Conservation (phyloP, 2,113 vertebrate genomes). For the Cavia aperea region DNA sequence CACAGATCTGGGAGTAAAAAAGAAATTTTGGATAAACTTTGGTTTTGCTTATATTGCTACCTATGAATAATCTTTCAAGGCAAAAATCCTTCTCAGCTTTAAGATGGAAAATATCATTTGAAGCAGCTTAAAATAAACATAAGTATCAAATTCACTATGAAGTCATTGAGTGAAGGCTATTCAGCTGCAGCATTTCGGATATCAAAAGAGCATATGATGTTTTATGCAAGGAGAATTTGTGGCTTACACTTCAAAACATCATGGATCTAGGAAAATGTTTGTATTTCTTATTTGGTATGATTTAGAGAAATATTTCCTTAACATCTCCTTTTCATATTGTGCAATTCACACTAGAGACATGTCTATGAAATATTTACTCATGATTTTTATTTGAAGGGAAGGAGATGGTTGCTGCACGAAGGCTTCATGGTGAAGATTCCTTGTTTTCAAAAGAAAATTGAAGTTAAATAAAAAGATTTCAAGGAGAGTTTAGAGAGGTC, state of each 20-base stretch:
- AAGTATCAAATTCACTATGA: constrained; percentile 49
- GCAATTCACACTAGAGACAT: constrained; percentile 41
- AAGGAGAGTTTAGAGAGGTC: constrained; percentile 48
- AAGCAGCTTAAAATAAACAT: constrained; percentile 46
- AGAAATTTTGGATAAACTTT: constrained; percentile 54
- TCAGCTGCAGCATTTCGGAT: constrained; percentile 37
- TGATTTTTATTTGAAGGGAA: constrained; percentile 66
- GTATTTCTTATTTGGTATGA: constrained; percentile 63
- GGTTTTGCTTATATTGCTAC: constrained; percentile 60
- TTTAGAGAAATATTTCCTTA: constrained; percentile 65
- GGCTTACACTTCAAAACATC: constrained; percentile 63
- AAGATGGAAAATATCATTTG: constrained; percentile 58
- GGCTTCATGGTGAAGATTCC: constrained; percentile 16
- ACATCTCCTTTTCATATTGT: constrained; percentile 63
- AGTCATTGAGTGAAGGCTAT: constrained; percentile 48
- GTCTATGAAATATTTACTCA: constrained; percentile 61
- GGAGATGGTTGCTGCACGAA: constrained; percentile 46
- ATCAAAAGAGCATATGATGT: constrained; percentile 48
- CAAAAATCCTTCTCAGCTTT: constrained; percentile 58
- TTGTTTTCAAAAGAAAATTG: constrained; percentile 55
- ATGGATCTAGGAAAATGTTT: constrained; percentile 50
- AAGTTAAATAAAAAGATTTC: constrained; percentile 51
- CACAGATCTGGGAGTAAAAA: constrained; percentile 47
- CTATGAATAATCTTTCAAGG: constrained; percentile 67
- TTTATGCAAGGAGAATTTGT: constrained; percentile 59